Conservation (phyloP, 2,113 vertebrate species). For the Sorex araneus region DNA sequence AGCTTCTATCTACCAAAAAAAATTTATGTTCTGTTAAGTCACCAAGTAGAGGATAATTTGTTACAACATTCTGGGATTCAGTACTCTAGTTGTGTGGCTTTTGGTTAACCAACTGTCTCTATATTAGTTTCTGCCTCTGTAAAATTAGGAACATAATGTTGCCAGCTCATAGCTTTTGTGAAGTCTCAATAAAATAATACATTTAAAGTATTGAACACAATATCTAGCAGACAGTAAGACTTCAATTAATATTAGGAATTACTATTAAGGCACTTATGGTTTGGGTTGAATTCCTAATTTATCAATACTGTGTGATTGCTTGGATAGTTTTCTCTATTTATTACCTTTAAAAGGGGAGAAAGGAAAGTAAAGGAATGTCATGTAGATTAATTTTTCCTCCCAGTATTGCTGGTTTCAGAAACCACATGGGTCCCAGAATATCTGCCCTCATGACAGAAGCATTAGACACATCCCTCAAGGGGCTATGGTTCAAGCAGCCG, state of each 20-base stretch:
- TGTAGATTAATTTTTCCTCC: not conserved
- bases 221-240: too few species aligned
- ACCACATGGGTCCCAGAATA: not conserved
- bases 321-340: not conserved
- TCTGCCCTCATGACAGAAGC: not conserved
- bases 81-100: not conserved
- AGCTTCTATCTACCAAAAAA: not conserved
- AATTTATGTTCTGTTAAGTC: conserved; percentile 15
- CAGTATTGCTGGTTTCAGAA: not conserved
- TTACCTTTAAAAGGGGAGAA: not conserved
- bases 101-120: not conserved
- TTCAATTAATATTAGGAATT: not conserved
- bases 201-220: not conserved
- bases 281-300: conserved; percentile 33
- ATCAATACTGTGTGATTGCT: not conserved
- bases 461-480: not conserved
- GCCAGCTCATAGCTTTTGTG: not conserved
- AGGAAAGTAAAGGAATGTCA: not conserved
- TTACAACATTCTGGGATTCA: not conserved
- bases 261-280: not conserved
- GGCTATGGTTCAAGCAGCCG: not conserved
- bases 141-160: conserved; percentile 15
- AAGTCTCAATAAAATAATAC: not conserved
- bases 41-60: not conserved
- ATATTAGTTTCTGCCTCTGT: conserved; percentile 25